Conservation (phyloP, 2,888 invertebrate species). For the Blera fallax region DNA sequence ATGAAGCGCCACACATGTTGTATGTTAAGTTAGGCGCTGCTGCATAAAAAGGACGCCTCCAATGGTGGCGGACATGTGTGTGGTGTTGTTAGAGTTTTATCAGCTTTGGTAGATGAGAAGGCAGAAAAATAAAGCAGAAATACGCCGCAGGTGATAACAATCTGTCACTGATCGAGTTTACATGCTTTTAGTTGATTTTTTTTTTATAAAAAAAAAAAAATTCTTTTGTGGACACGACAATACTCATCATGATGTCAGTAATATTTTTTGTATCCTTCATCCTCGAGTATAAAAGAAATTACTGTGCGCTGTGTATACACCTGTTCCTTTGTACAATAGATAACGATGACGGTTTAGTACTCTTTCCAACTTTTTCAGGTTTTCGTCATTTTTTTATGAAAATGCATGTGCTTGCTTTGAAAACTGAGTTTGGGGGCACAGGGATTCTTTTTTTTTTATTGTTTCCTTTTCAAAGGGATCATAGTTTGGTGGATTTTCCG, state of each 20-base stretch:
- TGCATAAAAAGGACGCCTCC: slow-evolving; percentile 7
- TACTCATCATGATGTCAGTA: slow-evolving; percentile 53
- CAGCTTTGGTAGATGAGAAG: slow-evolving; percentile 29
- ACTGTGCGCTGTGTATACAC: slow-evolving; percentile 21
- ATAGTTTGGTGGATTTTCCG: background rate
- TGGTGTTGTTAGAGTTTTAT: slow-evolving; percentile 19
- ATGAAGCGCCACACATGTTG: slow-evolving; percentile 4
- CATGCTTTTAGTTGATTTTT: slow-evolving; percentile 62
- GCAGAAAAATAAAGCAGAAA: slow-evolving; percentile 21
- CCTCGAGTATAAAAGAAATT: background rate
- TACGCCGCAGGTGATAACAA: slow-evolving; percentile 65
- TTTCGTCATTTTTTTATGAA: background rate
- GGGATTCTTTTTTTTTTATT: background rate
- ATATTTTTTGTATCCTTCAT: background rate
- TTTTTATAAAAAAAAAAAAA: background rate
- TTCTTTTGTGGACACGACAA: slow-evolving; percentile 17
- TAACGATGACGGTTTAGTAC: background rate
- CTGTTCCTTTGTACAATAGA: slow-evolving; percentile 6
- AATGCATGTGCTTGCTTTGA: background rate
- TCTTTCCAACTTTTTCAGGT: too few relatives aligned
- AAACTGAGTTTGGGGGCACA: background rate
- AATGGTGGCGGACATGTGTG: slow-evolving; percentile 6
- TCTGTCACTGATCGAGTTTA: slow-evolving; percentile 66
- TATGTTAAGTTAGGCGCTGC: slow-evolving; percentile 17
- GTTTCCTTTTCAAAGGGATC: background rate